Evolutionary conservation across 2,797 vertebrate species (phyloP).

Genomic region (Lemur catta): DNA sequence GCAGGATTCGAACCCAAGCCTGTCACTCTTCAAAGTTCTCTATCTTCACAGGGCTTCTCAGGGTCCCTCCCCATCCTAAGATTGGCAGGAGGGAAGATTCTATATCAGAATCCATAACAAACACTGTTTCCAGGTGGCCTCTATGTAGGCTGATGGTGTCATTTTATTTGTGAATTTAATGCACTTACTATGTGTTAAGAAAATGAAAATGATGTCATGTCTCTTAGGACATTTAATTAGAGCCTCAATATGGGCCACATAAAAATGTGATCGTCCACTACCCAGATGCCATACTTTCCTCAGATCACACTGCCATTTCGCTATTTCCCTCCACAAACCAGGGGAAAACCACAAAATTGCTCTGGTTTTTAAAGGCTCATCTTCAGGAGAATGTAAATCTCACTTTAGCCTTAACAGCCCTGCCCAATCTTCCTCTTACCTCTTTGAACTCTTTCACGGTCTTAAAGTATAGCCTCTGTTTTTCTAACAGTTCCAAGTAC

Average conservation of each 20-base stretch:
- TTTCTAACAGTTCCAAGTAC: slow-evolving; percentile 96
- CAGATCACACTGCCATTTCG: background rate
- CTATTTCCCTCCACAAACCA: background rate
- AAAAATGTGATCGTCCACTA: background rate
- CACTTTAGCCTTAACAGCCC: too few species aligned
- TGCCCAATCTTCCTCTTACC: slow-evolving; percentile 82
- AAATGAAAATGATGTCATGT: background rate
- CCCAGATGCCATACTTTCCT: background rate
- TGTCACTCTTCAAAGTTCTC: background rate
- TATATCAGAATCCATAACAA: background rate
- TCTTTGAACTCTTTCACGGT: slow-evolving; percentile 99
- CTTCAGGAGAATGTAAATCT: background rate
- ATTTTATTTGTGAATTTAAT: background rate
- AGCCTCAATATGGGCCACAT: background rate
- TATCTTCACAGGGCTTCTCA: background rate
- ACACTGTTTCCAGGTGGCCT: background rate
- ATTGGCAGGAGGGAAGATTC: background rate
- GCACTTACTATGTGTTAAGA: background rate
- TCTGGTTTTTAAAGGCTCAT: background rate
- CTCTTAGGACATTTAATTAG: background rate
- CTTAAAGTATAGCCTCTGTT: slow-evolving; percentile 98
- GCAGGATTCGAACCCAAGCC: background rate
- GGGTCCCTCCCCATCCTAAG: background rate
- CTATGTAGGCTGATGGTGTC: background rate
- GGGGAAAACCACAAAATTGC: background rate